phyloP scores from a whole-genome alignment of 2,888 invertebrate genomes.

The Drosophila mimica region DNA sequence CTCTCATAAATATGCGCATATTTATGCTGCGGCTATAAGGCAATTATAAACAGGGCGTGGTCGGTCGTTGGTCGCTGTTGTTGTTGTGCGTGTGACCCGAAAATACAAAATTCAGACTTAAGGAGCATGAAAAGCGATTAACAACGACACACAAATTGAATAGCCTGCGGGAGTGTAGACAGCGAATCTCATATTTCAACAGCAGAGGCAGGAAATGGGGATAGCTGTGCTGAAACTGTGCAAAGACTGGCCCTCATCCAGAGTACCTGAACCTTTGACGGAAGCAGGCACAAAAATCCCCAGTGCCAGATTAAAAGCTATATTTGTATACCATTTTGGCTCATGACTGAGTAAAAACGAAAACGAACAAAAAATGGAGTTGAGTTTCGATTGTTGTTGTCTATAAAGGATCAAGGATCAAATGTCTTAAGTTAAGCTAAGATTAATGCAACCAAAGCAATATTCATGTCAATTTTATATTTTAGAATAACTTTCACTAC shows the following conservation, averaged over 20 bases:
- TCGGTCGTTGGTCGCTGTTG: constrained; percentile 15
- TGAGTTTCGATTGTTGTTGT: background rate
- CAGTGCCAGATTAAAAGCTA: background rate
- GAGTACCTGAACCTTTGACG: background rate
- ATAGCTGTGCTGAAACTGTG: background rate
- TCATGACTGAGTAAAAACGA: background rate
- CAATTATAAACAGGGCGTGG: constrained; percentile 79
- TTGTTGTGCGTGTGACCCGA: constrained; percentile 32
- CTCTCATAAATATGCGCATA: constrained; percentile 40
- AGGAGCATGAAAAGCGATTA: constrained; percentile 36
- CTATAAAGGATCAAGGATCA: background rate
- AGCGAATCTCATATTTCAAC: constrained; percentile 64
- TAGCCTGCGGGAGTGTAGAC: constrained; percentile 37
- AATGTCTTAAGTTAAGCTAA: background rate
- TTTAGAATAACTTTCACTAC: background rate
- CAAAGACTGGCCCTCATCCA: background rate
- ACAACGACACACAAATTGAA: constrained; percentile 54
- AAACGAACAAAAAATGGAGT: background rate
- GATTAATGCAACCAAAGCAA: background rate
- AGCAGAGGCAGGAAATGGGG: constrained; percentile 44
- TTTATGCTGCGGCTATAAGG: constrained; percentile 69
- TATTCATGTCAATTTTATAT: background rate
- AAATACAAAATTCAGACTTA: constrained; percentile 17
- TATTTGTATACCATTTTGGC: background rate
- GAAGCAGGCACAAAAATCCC: background rate